These are phyloP conservation scores for Myrmecobius fasciatus DNA, from an alignment of 2,113 vertebrate genomes.

Conservation along the genomic window DNA sequence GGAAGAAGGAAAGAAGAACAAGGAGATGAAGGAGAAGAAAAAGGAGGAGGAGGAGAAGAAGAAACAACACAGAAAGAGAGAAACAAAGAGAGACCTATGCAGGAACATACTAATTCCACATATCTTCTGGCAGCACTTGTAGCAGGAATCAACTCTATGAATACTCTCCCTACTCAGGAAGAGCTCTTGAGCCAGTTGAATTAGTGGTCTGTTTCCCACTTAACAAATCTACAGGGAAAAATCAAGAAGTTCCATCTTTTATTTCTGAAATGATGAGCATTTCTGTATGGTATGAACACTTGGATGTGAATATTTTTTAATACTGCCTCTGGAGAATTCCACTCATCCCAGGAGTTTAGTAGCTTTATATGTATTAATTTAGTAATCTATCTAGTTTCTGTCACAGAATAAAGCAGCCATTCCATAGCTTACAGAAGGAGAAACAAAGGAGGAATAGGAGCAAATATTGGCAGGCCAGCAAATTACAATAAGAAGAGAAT, in stretches of 20 bases:
- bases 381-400: not conserved
- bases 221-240: not conserved
- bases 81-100: not conserved
- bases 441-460: not conserved
- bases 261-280: not conserved
- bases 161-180: not conserved
- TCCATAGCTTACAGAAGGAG: not conserved
- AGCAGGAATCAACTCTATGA: not conserved
- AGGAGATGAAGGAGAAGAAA: no score
- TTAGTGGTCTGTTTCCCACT: not conserved
- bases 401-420: not conserved
- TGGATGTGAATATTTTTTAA: not conserved
- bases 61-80: not conserved
- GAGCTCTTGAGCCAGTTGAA: not conserved
- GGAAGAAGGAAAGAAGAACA: no score
- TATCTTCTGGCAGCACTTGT: not conserved
- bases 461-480: not conserved
- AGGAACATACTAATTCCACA: not conserved
- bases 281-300: constrained; percentile 20
- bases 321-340: not conserved
- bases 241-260: not conserved
- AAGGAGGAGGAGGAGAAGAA: no score
- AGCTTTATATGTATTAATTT: not conserved
- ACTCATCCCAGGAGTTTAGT: not conserved
- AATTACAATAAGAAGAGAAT: not conserved